Base-by-base conservation (phyloP, 2,797 vertebrate species). In the Balearica regulorum region DNA sequence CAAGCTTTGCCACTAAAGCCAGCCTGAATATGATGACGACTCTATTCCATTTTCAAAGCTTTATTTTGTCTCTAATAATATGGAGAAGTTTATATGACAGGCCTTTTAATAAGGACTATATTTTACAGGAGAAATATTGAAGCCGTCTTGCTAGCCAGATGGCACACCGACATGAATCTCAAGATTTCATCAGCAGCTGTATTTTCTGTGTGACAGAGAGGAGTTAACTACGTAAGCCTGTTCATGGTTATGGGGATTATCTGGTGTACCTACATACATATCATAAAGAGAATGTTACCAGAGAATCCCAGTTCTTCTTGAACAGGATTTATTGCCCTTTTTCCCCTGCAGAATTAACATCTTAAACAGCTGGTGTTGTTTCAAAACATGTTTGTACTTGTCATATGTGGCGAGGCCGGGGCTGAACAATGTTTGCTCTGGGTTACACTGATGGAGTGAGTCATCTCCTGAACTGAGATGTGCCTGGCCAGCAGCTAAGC, bases 401-500 rank as follows among this genome's bases (percentile, higher is more conserved):
- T 21, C 81, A 4, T 46, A 87, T 16, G 89, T 66, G 83, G 76
- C 75, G 22, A 28, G 89, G 79, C 82, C 79, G 72, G 66, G 82
- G 88, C 85, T 83, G 92, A 68, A 55, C 78, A 17, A 22, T 90
- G 87, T 97, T 97, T 96, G 95, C 96, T 90, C 69, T 51, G 90
- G 66, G 90, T 71, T 81, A 8, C 55, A 3, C 77, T 68, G 95
- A 84, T 95, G 89, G 72, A 55, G 57, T 97, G 97, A 97, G 87
- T 97, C 96, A 96, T 57, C 89, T 31, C 16, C 64, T 37, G 13
- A 44, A 44, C 54, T 1, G 76, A 93, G 78, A 77, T 18, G 83
- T 33, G 71, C 76, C 69, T 22, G 91, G 73, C 75, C 86, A 88
- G 97, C 96, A 97, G 96, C 97, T 92, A 83, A 95, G 97, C 95